phyloP scores from a whole-genome alignment of 2,797 vertebrate species.

The Sardinella longiceps region DNA sequence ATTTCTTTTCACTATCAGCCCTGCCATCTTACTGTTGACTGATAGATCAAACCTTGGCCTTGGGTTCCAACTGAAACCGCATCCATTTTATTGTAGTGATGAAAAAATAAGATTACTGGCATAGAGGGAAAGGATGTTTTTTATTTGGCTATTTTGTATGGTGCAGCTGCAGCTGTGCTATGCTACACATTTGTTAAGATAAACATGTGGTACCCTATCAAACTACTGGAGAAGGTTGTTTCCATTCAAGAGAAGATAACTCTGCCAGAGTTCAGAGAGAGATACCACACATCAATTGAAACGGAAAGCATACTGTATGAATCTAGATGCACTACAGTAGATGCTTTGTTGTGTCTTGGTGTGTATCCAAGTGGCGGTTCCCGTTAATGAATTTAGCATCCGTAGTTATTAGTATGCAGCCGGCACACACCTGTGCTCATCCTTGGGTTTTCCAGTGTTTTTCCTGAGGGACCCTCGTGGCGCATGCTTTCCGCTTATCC shows the following conservation, averaged over 20 bases:
- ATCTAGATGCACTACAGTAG: not conserved
- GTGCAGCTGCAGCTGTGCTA: not conserved
- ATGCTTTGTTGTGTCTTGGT: not conserved
- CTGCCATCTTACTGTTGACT: no score
- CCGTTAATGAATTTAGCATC: not conserved
- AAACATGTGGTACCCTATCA: no score
- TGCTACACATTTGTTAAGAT: not conserved
- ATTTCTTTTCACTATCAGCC: no score
- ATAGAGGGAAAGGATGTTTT: not conserved
- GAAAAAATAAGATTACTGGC: not conserved
- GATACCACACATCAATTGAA: not conserved
- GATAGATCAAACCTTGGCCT: no score
- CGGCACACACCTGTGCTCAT: not conserved
- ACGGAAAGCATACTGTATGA: not conserved
- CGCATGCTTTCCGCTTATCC: not conserved
- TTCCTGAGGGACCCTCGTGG: not conserved
- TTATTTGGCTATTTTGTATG: not conserved
- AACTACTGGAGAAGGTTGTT: not conserved
- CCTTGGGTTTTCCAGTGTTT: not conserved
- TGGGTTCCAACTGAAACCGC: not conserved
- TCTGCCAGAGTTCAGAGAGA: not conserved
- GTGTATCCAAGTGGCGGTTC: not conserved
- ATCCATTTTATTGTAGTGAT: not conserved
- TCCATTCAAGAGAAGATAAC: not conserved
- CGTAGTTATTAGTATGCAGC: not conserved